These are phyloP conservation scores for Aptenodytes patagonicus DNA, from an alignment of 2,113 vertebrate genomes.

Conservation along the genomic window DNA sequence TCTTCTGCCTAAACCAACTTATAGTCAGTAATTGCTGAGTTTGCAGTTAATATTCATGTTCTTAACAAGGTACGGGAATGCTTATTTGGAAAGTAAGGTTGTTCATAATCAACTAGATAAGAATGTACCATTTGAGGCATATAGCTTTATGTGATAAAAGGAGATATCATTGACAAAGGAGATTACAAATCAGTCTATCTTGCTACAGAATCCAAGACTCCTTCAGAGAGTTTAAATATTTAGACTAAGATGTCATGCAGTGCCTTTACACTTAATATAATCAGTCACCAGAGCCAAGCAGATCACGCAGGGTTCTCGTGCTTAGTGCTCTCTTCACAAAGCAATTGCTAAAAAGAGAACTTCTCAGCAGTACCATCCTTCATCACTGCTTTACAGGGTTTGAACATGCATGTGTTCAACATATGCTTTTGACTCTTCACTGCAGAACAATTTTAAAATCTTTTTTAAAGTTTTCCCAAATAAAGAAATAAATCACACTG, in stretches of 20 bases:
- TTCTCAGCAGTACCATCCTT: background rate
- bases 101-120: background rate
- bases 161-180: background rate
- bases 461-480: background rate
- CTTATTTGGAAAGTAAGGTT: background rate
- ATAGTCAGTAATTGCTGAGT: background rate
- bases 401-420: background rate
- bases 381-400: background rate
- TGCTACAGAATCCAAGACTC: background rate
- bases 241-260: background rate
- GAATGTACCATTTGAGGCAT: background rate
- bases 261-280: background rate
- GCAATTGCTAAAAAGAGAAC: background rate
- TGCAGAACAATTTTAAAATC: accelerated
- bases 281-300: background rate
- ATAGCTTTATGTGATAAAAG: background rate
- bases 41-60: background rate
- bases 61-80: background rate
- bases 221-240: slow-evolving; percentile 4
- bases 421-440: background rate
- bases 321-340: background rate
- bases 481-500: background rate
- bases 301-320: background rate
- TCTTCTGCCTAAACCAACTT: background rate
- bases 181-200: background rate